Evolutionary conservation across 2,888 invertebrate species (phyloP).

Genomic region (Tolmerus cingulatus): DNA sequence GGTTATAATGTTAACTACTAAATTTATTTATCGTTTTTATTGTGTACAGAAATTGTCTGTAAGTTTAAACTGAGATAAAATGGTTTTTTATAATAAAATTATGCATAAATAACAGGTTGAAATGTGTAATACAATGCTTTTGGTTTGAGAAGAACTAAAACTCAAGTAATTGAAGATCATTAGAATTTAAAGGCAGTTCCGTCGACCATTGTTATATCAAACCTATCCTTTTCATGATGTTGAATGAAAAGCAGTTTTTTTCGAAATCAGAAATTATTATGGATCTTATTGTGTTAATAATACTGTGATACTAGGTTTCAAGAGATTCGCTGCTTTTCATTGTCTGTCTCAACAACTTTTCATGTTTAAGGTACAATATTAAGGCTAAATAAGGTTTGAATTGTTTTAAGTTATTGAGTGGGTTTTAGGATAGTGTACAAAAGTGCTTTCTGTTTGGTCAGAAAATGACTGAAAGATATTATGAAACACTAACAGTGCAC

Average conservation of each 20-base stretch:
- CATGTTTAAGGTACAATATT: not conserved
- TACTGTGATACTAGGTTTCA: slow-evolving; percentile 35
- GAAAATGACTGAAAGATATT: not conserved
- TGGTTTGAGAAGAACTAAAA: not conserved
- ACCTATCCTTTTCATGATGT: not conserved
- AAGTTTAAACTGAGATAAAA: slow-evolving; percentile 15
- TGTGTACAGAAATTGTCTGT: slow-evolving; percentile 32
- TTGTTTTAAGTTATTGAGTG: not conserved
- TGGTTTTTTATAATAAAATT: slow-evolving; percentile 20
- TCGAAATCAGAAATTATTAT: slow-evolving; percentile 10
- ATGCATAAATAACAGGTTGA: slow-evolving; percentile 6
- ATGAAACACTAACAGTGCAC: not conserved
- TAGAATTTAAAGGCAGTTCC: not conserved
- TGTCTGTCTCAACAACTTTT: not conserved
- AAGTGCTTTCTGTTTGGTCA: not conserved
- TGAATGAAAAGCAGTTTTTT: not conserved
- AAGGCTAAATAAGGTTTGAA: not conserved
- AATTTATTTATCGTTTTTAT: slow-evolving; percentile 39
- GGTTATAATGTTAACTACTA: slow-evolving; percentile 23
- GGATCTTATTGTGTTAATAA: slow-evolving; percentile 35
- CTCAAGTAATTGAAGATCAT: not conserved
- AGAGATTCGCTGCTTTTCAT: slow-evolving; percentile 20
- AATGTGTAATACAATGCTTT: not conserved
- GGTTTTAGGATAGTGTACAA: not conserved
- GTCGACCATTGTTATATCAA: not conserved